Evolutionary conservation across 2,113 vertebrate genomes (phyloP).

Genomic region (Accipiter virgatus): DNA sequence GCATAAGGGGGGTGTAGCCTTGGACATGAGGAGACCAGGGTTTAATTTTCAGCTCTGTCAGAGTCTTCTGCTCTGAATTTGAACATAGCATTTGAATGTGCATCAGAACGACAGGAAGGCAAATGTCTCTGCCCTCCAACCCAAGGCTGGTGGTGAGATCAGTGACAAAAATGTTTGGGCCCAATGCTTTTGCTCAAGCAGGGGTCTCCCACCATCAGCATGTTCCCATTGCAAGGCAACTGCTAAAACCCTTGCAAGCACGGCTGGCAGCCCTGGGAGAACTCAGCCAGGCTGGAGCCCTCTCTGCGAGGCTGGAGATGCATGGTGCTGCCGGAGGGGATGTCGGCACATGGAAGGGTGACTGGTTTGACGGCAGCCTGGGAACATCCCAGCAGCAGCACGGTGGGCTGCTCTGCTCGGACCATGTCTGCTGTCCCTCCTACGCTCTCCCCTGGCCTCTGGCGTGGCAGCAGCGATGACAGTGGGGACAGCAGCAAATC

Average conservation of each 20-base stretch:
- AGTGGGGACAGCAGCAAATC: neutral
- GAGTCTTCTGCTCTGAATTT: neutral
- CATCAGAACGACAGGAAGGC: neutral
- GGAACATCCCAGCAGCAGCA: neutral
- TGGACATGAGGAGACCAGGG: neutral
- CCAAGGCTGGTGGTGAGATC: neutral
- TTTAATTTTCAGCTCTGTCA: neutral
- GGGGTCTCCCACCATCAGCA: neutral
- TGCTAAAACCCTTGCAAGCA: neutral
- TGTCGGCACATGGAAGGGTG: fast-evolving
- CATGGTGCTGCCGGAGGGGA: neutral
- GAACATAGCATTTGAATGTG: neutral
- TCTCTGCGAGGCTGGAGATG: neutral
- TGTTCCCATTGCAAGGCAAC: neutral
- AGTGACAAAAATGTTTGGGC: neutral
- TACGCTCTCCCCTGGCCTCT: neutral
- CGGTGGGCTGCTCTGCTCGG: neutral
- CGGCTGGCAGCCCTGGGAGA: neutral
- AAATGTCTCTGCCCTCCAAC: neutral
- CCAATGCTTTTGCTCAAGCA: neutral
- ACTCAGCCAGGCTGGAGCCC: neutral
- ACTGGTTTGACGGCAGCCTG: fast-evolving
- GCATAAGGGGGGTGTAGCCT: neutral
- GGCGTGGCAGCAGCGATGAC: neutral
- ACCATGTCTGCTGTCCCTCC: neutral